Conservation (phyloP, 2,888 invertebrate species). For the Chymomyza amoena region DNA sequence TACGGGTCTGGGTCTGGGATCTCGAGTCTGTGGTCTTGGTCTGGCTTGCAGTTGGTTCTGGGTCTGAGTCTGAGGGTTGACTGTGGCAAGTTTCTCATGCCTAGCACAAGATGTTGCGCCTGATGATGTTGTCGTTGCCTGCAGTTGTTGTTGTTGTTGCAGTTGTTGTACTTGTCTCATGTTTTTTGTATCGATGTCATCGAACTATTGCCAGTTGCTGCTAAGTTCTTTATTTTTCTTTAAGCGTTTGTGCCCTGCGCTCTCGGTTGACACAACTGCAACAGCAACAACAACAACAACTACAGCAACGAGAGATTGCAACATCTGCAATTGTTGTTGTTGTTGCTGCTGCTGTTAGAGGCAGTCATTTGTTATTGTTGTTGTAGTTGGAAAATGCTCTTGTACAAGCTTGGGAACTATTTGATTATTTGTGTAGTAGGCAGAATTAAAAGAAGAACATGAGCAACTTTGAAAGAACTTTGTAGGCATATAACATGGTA, state of each 20-base stretch:
- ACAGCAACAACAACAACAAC: not conserved
- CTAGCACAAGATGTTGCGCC: constrained; percentile 33
- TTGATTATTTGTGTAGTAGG: not conserved
- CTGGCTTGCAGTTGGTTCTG: constrained; percentile 38
- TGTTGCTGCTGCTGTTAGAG: not conserved
- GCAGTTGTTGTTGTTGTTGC: constrained; percentile 9
- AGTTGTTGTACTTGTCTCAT: constrained; percentile 32
- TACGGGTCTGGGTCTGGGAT: constrained; percentile 29
- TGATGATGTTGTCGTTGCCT: constrained; percentile 50
- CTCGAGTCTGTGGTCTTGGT: constrained; percentile 31
- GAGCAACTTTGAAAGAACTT: not conserved
- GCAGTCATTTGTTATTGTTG: not conserved
- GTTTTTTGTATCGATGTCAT: constrained; percentile 53
- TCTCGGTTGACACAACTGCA: not conserved
- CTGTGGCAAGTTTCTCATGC: constrained; percentile 53
- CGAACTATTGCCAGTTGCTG: constrained; percentile 52
- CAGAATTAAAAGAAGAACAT: too few species aligned
- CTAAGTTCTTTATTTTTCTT: constrained; percentile 34
- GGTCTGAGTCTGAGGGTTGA: not conserved
- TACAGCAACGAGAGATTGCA: not conserved
- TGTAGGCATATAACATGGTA: not conserved
- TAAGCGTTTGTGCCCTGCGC: not conserved
- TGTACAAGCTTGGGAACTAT: not conserved
- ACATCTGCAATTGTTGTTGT: not conserved
- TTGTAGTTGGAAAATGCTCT: not conserved